phyloP scores from a whole-genome alignment of 2,888 invertebrate species.

The Hemistola chrysoprasaria region DNA sequence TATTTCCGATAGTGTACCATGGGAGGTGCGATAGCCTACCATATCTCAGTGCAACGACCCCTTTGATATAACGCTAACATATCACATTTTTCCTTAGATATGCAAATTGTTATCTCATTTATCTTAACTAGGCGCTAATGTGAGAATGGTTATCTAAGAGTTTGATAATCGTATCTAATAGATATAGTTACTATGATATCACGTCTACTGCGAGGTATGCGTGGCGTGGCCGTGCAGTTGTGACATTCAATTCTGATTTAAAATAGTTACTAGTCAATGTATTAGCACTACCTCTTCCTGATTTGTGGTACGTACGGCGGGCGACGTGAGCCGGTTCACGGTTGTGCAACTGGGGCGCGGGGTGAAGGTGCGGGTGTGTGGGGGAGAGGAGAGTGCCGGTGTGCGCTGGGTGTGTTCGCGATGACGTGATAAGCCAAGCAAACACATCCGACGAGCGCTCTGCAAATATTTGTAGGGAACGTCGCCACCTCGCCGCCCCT shows the following conservation, averaged over 20 bases:
- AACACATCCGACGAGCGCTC: conserved; percentile 53
- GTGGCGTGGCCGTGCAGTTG: conserved; percentile 20
- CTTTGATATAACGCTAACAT: conserved; percentile 49
- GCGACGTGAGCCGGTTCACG: neutral
- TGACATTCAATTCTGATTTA: neutral
- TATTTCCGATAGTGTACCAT: conserved; percentile 8
- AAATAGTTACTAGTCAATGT: no score
- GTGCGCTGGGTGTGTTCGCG: conserved; percentile 49
- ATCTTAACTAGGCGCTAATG: conserved; percentile 79
- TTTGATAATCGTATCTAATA: conserved; percentile 73
- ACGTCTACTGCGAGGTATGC: conserved; percentile 52
- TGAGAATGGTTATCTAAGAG: conserved; percentile 71
- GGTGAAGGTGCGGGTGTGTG: neutral
- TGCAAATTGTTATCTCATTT: conserved; percentile 79
- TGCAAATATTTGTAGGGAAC: conserved; percentile 66
- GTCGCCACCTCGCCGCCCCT: conserved; percentile 33
- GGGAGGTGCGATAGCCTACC: conserved; percentile 14
- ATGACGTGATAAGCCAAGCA: conserved; percentile 60
- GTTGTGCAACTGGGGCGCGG: neutral
- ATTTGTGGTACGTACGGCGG: conserved; percentile 1
- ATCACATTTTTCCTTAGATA: conserved; percentile 67
- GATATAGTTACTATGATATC: conserved; percentile 67
- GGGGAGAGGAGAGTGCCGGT: no score
- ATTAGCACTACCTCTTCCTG: no score
- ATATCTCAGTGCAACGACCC: conserved; percentile 57